phyloP scores from a whole-genome alignment of 2,113 vertebrate species.

The Campylorhamphus procurvoides region DNA sequence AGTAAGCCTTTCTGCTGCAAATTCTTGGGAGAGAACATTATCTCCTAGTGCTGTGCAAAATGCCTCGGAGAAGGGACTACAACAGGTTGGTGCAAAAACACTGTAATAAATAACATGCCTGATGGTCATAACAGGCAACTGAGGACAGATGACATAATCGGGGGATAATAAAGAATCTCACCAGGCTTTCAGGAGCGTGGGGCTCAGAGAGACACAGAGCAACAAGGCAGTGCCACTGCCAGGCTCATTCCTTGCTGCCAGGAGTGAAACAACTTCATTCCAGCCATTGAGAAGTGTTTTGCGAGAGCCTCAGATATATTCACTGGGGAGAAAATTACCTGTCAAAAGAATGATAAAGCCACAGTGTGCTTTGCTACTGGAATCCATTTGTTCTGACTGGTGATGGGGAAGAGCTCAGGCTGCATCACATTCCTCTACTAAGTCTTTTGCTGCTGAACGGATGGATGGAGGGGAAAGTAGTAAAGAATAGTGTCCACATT shows the following conservation, averaged over 20 bases:
- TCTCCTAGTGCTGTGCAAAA: background rate
- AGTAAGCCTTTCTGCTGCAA: background rate
- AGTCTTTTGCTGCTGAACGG: background rate
- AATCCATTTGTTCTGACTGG: conserved; percentile 55
- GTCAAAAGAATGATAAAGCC: conserved; percentile 67
- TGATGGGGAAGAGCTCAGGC: conserved; percentile 29
- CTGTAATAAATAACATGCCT: conserved; percentile 8
- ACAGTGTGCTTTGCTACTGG: background rate
- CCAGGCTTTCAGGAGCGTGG: background rate
- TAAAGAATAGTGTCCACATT: background rate
- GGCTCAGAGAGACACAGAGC: background rate
- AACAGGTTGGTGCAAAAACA: background rate
- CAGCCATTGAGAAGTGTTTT: conserved; percentile 3
- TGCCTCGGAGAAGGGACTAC: background rate
- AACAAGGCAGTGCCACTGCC: background rate
- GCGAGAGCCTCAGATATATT: background rate
- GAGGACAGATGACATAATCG: background rate
- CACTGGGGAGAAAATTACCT: conserved; percentile 54
- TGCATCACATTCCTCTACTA: background rate
- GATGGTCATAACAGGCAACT: background rate
- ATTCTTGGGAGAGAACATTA: background rate
- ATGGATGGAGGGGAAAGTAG: background rate
- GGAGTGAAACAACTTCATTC: conserved; percentile 42
- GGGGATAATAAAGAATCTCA: conserved; percentile 37
- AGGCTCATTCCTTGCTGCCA: background rate